Conservation (phyloP, 2,797 vertebrate genomes). For the Molossus alvarezi region DNA sequence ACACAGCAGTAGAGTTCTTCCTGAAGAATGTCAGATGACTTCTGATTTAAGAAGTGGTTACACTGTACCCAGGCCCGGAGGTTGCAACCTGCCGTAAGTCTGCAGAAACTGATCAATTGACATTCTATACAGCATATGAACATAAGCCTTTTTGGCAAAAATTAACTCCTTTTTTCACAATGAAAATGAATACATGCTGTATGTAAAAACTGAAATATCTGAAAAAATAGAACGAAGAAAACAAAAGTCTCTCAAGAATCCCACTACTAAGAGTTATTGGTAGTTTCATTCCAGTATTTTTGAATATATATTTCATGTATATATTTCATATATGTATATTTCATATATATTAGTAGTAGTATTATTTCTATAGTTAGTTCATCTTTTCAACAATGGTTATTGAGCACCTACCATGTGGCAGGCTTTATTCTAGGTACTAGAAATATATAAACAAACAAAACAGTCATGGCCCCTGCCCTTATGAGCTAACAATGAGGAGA, state of each 20-base stretch:
- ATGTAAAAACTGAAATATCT: conserved; percentile 4
- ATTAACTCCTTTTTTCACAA: neutral
- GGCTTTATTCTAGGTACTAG: conserved; percentile 5
- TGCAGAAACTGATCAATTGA: neutral
- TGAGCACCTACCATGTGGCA: neutral
- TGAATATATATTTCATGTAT: neutral
- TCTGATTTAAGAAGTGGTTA: conserved; percentile 10
- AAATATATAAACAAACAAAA: neutral
- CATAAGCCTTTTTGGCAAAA: neutral
- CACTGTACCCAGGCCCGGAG: neutral
- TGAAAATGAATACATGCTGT: neutral
- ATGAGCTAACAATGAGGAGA: neutral
- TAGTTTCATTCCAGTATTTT: neutral
- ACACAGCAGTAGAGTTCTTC: neutral
- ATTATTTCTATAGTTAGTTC: neutral
- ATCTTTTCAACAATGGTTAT: conserved; percentile 23
- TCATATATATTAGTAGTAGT: neutral
- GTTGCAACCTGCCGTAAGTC: neutral
- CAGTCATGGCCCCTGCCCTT: neutral
- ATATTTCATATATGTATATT: neutral
- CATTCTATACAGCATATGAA: neutral
- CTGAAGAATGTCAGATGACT: neutral
- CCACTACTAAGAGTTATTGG: neutral
- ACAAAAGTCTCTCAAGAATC: neutral
- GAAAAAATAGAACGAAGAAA: conserved; percentile 49